Base-by-base conservation (phyloP, 1,140 invertebrate species). In the Brachionus sp. region DNA sequence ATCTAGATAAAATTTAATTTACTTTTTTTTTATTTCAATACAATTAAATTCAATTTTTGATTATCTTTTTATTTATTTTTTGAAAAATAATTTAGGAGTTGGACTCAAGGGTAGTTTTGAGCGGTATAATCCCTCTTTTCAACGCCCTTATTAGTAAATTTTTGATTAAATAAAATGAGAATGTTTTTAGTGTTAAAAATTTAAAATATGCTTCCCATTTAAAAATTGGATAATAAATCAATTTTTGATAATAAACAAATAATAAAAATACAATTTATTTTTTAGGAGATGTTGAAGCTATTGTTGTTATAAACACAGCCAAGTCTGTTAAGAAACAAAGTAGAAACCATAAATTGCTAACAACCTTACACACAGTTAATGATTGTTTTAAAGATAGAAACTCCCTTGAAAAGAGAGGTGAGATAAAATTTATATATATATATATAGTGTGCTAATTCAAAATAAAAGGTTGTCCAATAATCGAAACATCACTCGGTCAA, bases 281-380 rank as follows among this genome's bases (percentile, higher is more conserved):
- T 73, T 9, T 1, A 78, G 75, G 75, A 9, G 50, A 82, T 82
- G 80, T 82, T n/a, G 57, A 82, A 68, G 66, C 66, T 23, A 44
- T 82, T 42, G 35, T 46, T 25, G 57, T 82, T 19, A 57, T 80
- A n/a, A 62, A 80, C 16, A 80, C 23, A n/a, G n/a, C 33, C 6
- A 75, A 46, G 23, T 46, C 70, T 23, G 25, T 2, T 25, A 57
- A 80, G 35, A 66, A 57, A 33, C 16, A 13, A 2, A 37, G 23
- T 42, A 35, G 50, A 57, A 80, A 80, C 39, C 39, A 62, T 44
- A 80, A 80, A 80, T 16, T 80, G 10, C 25, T 80, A 23, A 80
- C 50, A 1, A 19, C 5, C 9, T 23, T 80, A n/a, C 77, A 80
- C 19, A 66, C 50, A 37, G 10, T 80, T 3, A 80, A 80, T 19